phyloP scores from a whole-genome alignment of 2,888 invertebrate species.

The Gastrophysa polygoni region DNA sequence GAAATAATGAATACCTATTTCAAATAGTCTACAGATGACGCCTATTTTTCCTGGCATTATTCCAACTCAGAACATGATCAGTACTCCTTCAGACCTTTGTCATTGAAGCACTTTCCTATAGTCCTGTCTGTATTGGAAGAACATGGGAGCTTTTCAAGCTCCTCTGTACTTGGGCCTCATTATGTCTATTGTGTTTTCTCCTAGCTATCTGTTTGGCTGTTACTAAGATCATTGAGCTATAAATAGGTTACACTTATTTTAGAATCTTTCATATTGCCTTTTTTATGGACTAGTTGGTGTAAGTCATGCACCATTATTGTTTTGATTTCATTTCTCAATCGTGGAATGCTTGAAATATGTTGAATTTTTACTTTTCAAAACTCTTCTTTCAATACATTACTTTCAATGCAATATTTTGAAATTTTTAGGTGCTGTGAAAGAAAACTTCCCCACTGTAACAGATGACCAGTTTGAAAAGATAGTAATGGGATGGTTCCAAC shows the following conservation, averaged over 20 bases:
- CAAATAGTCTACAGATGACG: too few relatives aligned
- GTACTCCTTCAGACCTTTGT: not conserved
- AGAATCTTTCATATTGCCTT: too few relatives aligned
- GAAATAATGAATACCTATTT: not conserved
- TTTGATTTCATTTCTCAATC: not conserved
- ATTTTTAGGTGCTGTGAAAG: not conserved
- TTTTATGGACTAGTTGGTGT: not conserved
- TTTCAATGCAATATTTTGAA: not conserved
- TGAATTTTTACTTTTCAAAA: not conserved
- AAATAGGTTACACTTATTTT: too few relatives aligned
- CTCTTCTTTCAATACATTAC: too few relatives aligned
- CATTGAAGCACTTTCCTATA: not conserved
- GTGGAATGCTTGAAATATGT: not conserved
- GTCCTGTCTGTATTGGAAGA: too few relatives aligned
- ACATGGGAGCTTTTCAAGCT: too few relatives aligned
- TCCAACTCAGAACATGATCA: too few relatives aligned
- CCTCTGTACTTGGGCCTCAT: too few relatives aligned
- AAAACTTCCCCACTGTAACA: not conserved
- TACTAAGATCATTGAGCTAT: too few relatives aligned
- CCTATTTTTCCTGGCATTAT: too few relatives aligned
- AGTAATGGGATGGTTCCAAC: not conserved
- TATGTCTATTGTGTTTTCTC: too few relatives aligned
- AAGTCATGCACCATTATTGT: not conserved
- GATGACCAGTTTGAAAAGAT: not conserved
- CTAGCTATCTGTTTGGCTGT: too few relatives aligned